A percentile compares a stretch with the other conserved stretches of the same genome.
These are phyloP conservation scores for Stomatorhinus walkeri DNA, from an alignment of 2,797 vertebrate genomes.

Conservation along the genomic window DNA sequence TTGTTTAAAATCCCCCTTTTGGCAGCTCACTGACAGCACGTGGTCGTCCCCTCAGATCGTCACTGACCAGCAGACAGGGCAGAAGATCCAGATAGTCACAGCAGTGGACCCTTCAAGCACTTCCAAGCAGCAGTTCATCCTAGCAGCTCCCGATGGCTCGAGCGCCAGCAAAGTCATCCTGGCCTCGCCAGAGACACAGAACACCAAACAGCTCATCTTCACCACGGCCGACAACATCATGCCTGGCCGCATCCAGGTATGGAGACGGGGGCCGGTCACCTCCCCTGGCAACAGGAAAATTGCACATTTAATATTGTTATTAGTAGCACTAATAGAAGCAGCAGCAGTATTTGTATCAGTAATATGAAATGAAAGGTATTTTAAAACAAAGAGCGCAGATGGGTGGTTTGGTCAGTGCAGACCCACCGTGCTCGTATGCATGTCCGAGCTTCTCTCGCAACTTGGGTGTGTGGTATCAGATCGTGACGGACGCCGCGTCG, in stretches of 20 bases:
- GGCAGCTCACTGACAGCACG: neutral
- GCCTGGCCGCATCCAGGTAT: slow-evolving; percentile 91
- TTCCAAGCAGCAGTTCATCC: slow-evolving; percentile 88
- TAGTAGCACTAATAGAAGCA: neutral
- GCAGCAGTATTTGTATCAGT: neutral
- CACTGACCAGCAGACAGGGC: slow-evolving; percentile 91
- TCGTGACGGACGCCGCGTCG: slow-evolving; percentile 90
- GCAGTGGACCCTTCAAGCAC: slow-evolving; percentile 79
- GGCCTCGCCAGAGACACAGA: slow-evolving; percentile 78
- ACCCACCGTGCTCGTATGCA: neutral
- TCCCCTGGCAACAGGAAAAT: neutral
- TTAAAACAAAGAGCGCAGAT: neutral
- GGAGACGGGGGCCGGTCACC: neutral
- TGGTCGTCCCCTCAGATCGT: slow-evolving; percentile 71
- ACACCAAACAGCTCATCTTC: slow-evolving; percentile 90
- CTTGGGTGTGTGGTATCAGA: slow-evolving; percentile 56
- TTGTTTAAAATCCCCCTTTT: neutral
- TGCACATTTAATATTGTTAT: neutral
- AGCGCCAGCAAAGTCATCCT: slow-evolving; percentile 89
- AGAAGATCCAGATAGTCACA: slow-evolving; percentile 95
- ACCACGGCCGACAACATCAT: slow-evolving; percentile 85
- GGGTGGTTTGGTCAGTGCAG: neutral
- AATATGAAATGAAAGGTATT: neutral
- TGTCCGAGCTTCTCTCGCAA: neutral
- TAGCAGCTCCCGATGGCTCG: slow-evolving; percentile 83